Evolutionary conservation across 92 coral and sea anemone species (phyloP).

Genomic region (Palythoa grandiflora): DNA sequence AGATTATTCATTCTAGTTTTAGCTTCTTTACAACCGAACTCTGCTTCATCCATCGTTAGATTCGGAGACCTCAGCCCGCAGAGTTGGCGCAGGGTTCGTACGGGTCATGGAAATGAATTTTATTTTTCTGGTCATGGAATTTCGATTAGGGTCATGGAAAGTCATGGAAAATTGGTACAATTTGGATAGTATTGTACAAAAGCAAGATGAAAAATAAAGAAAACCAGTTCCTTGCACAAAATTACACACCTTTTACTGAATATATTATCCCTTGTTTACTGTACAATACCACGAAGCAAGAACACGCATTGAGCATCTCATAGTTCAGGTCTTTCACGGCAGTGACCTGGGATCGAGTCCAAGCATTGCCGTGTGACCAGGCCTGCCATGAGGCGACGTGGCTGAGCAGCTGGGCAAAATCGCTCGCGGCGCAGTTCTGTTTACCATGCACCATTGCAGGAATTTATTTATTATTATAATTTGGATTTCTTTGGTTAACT

Average conservation of each 20-base stretch:
- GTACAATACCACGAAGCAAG: slow-evolving; percentile 37
- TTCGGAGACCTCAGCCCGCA: too few species aligned
- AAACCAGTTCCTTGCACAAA: slow-evolving; percentile 41
- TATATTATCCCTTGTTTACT: slow-evolving; percentile 46
- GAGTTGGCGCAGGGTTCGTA: neutral
- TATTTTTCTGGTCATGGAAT: neutral
- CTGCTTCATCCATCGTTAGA: too few species aligned
- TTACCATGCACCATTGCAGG: slow-evolving; percentile 45
- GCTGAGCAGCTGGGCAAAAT: slow-evolving; percentile 36
- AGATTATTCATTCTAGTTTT: too few species aligned
- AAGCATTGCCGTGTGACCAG: slow-evolving; percentile 43
- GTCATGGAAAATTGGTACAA: slow-evolving; percentile 3
- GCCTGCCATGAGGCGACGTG: slow-evolving; percentile 44
- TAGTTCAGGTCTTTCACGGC: slow-evolving; percentile 42
- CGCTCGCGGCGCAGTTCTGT: slow-evolving; percentile 49
- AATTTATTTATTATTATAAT: slow-evolving; percentile 31
- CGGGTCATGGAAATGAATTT: neutral
- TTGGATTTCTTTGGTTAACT: slow-evolving; percentile 25
- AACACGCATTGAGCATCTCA: slow-evolving; percentile 40
- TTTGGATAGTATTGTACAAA: slow-evolving; percentile 26
- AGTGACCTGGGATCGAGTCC: slow-evolving; percentile 48
- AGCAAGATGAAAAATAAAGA: slow-evolving; percentile 42
- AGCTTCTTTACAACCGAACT: too few species aligned
- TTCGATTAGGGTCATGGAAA: slow-evolving; percentile 1
- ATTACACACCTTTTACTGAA: slow-evolving; percentile 48